These are phyloP conservation scores for Eupithecia subfuscata DNA, from an alignment of 2,888 invertebrate genomes.

Conservation along the genomic window DNA sequence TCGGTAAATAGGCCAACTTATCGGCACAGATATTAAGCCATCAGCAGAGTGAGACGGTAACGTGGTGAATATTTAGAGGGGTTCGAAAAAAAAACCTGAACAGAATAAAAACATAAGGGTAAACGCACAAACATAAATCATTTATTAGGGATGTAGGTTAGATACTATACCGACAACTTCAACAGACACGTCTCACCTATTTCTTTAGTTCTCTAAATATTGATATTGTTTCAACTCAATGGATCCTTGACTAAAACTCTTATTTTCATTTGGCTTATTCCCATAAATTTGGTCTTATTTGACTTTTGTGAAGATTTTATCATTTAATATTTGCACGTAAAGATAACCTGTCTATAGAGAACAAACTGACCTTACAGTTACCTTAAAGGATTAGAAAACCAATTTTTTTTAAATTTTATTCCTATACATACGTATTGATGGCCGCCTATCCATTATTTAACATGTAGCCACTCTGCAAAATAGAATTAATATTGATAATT, in stretches of 20 bases:
- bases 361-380: too few relatives aligned
- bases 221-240: not conserved
- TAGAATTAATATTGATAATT: not conserved
- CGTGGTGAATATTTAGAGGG: not conserved
- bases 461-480: not conserved
- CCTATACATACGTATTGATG: not conserved
- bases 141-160: not conserved
- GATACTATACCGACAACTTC: not conserved
- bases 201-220: not conserved
- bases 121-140: not conserved
- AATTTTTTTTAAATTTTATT: too few relatives aligned
- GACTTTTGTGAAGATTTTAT: not conserved
- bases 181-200: not conserved
- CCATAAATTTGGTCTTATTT: too few relatives aligned
- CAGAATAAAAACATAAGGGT: too few relatives aligned
- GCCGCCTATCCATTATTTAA: not conserved
- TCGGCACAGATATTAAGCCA: not conserved
- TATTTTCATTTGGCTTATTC: not conserved
- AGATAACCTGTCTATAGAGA: too few relatives aligned
- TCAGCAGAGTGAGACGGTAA: not conserved
- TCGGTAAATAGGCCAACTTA: not conserved
- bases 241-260: not conserved
- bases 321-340: not conserved
- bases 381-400: too few relatives aligned
- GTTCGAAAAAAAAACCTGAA: not conserved